Percentiles rank a stretch among this genome's conserved stretches.
Evolutionary conservation across 2,888 invertebrate species (phyloP).

Genomic region (Harmothoe impar): DNA sequence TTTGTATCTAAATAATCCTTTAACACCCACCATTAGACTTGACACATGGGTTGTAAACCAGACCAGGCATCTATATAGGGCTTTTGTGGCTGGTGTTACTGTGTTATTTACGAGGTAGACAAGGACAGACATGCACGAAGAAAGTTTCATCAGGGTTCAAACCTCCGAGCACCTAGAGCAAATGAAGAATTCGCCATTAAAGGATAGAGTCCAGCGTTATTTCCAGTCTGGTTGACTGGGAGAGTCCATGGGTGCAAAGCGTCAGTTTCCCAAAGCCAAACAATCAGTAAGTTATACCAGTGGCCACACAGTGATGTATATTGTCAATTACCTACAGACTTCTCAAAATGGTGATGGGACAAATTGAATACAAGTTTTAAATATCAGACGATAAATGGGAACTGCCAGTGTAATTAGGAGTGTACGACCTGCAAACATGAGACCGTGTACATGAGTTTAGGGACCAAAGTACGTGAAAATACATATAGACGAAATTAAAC

Average conservation of each 20-base stretch:
- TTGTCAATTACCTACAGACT: not conserved
- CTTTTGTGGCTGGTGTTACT: not conserved
- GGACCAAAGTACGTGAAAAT: not conserved
- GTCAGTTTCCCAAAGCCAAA: not conserved
- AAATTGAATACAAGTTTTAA: not conserved
- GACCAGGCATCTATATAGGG: too few relatives aligned
- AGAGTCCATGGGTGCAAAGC: constrained; percentile 3
- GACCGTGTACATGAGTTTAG: not conserved
- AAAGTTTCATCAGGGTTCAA: not conserved
- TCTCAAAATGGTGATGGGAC: not conserved
- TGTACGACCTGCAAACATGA: not conserved
- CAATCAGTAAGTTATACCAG: not conserved
- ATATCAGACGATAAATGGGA: not conserved
- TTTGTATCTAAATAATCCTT: too few relatives aligned
- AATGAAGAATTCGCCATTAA: not conserved
- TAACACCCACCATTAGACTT: too few relatives aligned
- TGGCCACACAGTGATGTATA: not conserved
- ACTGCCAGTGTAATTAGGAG: not conserved
- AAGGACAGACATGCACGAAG: not conserved
- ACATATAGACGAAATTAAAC: not conserved
- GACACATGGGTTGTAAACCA: too few relatives aligned
- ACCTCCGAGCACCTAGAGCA: constrained; percentile 21
- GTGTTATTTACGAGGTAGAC: not conserved
- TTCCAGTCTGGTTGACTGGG: not conserved
- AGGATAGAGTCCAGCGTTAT: not conserved